Percentiles rank a stretch among this genome's conserved stretches.
Conservation (phyloP, 2,113 vertebrate species). For the Uria aalge region DNA sequence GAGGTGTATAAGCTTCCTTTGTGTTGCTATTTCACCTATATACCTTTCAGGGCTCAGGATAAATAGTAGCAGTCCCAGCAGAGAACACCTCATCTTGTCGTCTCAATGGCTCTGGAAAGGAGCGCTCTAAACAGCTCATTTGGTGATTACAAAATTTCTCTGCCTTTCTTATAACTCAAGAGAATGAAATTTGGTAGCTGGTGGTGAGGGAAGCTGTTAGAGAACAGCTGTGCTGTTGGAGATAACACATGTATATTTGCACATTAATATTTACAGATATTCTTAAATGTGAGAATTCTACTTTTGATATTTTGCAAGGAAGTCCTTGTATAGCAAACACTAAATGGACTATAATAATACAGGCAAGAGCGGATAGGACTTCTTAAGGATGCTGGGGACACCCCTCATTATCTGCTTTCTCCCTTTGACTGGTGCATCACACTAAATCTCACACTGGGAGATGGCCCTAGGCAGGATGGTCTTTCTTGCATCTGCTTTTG, state of each 20-base stretch:
- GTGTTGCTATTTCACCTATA: background rate
- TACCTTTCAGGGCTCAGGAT: background rate
- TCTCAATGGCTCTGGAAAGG: background rate
- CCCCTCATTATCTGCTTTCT: background rate
- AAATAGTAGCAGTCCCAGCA: background rate
- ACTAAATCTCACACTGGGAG: background rate
- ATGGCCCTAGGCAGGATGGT: background rate
- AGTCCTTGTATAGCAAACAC: background rate
- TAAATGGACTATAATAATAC: background rate
- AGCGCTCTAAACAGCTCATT: background rate
- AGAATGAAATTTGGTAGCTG: background rate
- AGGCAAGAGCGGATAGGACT: background rate
- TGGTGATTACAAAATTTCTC: background rate
- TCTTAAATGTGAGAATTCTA: background rate
- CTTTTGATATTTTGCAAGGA: background rate
- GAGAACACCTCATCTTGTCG: background rate
- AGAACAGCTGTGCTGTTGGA: slow-evolving; percentile 10
- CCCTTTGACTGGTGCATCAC: background rate
- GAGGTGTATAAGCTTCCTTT: background rate
- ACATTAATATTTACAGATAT: background rate
- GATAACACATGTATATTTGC: background rate
- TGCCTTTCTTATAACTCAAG: background rate
- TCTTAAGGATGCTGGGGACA: background rate
- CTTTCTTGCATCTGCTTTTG: background rate
- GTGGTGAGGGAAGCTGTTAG: background rate